Conservation (phyloP, 2,888 invertebrate genomes). For the Cactoblastis cactorum region DNA sequence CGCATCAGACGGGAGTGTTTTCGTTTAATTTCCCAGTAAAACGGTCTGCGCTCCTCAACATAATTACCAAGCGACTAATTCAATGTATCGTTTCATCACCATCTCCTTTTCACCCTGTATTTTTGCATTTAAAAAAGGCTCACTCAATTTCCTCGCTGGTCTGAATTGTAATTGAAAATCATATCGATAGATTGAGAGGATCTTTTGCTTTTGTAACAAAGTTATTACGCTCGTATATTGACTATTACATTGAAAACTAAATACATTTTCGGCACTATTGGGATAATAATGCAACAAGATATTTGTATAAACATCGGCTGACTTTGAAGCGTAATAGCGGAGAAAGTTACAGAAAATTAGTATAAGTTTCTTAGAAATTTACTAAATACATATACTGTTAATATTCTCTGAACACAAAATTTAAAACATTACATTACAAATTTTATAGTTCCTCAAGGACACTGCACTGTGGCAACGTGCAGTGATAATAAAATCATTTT, state of each 20-base stretch:
- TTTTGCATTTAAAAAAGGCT: slow-evolving; percentile 56
- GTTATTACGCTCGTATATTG: not conserved
- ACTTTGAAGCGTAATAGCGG: no score
- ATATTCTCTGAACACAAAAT: no score
- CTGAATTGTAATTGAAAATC: slow-evolving; percentile 41
- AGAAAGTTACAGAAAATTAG: no score
- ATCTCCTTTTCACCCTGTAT: slow-evolving; percentile 46
- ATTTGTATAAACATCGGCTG: no score
- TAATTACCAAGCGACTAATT: slow-evolving; percentile 60
- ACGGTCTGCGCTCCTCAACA: slow-evolving; percentile 58
- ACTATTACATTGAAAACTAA: not conserved
- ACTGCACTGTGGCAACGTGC: no score
- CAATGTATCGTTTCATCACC: slow-evolving; percentile 56
- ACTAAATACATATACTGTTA: no score
- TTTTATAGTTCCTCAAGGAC: no score
- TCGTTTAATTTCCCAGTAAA: slow-evolving; percentile 69
- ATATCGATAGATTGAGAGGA: slow-evolving; percentile 27
- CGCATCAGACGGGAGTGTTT: slow-evolving; percentile 54
- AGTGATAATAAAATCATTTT: no score
- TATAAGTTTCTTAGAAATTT: no score
- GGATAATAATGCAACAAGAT: no score
- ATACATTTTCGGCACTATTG: no score
- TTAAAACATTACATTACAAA: no score
- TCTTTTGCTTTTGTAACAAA: slow-evolving; percentile 18
- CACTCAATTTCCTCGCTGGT: slow-evolving; percentile 35